Base-by-base conservation (phyloP, 2,888 invertebrate genomes). In the Ptychoptera contaminata region DNA sequence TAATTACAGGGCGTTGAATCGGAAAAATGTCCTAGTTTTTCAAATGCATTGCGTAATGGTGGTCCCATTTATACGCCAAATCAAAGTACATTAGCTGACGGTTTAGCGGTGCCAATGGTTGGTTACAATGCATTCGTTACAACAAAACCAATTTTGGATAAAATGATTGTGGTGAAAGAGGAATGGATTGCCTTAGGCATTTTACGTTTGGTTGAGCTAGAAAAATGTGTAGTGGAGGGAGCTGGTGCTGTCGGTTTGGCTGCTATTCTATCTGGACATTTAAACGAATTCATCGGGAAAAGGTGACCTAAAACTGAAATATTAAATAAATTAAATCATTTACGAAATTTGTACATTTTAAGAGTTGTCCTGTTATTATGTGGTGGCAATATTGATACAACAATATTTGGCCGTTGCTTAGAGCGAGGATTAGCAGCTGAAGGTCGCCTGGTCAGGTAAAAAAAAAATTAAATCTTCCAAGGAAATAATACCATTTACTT, bases 361-460 rank as follows among this genome's bases (percentile, higher is more conserved):
- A 90, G 90, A 55, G 84, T 91, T 31, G 90, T 88, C 1, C 71
- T 88, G 46, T 76, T 84, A 36, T 65, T 91, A 0, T 87, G 87
- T 53, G 87, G 87, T 1, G 91, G 92, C 37, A 92, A 92, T 67
- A 92, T 92, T 46, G 92, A 92, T 62, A 90, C 90, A 6, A 90
- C 91, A 0, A 82, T 90, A 37, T 70, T 92, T 48, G 91, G 91
- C 0, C 72, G 90, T 14, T 90, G 90, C 52, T 65, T 92, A 53
- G 92, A 92, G 61, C 71, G 91, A 43, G 91, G 91, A 1, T 62
- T 92, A 50, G 91, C 91, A 0, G 87, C 83, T 0, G 91, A 91
- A 58, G 85, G 87, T 30, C 71, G 85, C 4, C 67, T 85, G 57
- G 69, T 76, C 53, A 70, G 23, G 23, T 23, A 23, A n/a, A n/a